Base-by-base conservation (phyloP, 2,888 invertebrate species). In the Acleris cristana region DNA sequence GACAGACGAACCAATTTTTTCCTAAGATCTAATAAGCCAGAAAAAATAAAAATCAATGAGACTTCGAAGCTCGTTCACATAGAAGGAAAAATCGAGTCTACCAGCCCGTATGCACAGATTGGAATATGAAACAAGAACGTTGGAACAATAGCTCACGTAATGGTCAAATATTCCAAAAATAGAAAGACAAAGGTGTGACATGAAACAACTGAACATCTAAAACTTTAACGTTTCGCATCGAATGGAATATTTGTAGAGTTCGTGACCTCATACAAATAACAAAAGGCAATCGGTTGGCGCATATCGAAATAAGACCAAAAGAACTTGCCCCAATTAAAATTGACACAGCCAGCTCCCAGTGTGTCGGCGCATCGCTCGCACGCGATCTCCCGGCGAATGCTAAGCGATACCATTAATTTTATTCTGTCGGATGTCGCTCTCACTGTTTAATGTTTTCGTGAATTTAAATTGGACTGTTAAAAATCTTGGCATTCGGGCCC, bases 401-500 rank as follows among this genome's bases (percentile, higher is more conserved):
- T 87, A 88, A 90, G 90, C 90, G 89, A 89, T 85, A 84, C 85
- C 88, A 89, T 90, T 88, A 87, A 90, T 91, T 90, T 90, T 86
- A 84, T 85, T 85, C 84, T 80, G 84, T 84, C 85, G 83, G 80
- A 86, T 84, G 85, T 77, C 74, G 79, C 82, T 84, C 79, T 80
- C 83, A 82, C 81, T 80, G 80, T 80, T 60, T 83, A 84, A 86
- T 86, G 84, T 85, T 83, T 82, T 76, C 74, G 73, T 78, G 79
- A 72, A 79, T 84, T 87, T 87, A 84, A 85, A 85, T 80, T 81
- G 86, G 79, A 74, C 71, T 40, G 67, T 67, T 67, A 67, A 67
- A 67, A 67, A 67, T 58, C 62, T 63, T 63, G 67, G 67, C 66
- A 44, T 60, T 65, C 65, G 48, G 55, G 58, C 16, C 49, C 44